These are phyloP conservation scores for Xylota segnis DNA, from an alignment of 2,888 invertebrate species.

Conservation along the genomic window DNA sequence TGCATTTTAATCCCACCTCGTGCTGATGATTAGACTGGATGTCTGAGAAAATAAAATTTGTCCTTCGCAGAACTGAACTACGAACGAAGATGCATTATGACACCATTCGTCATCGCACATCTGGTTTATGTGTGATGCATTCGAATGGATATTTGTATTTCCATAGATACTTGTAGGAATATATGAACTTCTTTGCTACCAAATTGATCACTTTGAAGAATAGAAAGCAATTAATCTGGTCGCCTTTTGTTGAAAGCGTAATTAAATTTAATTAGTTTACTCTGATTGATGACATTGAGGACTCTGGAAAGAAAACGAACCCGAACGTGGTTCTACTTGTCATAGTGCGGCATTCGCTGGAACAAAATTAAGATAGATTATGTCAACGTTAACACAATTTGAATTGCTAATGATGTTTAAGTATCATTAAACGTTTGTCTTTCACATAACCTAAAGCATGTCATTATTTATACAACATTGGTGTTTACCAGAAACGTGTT, in stretches of 20 bases:
- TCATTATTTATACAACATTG: background rate
- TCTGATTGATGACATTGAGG: background rate
- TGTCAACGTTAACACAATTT: background rate
- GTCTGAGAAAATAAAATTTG: background rate
- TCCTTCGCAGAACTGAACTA: background rate
- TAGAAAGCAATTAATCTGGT: background rate
- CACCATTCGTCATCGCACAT: background rate
- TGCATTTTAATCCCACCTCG: background rate
- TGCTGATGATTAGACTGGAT: background rate
- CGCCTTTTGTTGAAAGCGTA: background rate
- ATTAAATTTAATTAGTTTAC: conserved; percentile 12
- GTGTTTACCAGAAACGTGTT: background rate
- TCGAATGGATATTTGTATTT: background rate
- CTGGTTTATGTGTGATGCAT: background rate
- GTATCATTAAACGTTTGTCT: background rate
- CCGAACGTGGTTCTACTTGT: background rate
- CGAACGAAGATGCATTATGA: background rate
- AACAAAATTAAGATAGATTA: conserved; percentile 3
- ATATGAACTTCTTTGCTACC: background rate
- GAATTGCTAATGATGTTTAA: conserved; percentile 7
- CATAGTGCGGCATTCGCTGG: background rate
- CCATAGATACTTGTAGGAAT: background rate
- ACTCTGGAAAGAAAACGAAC: background rate
- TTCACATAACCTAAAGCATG: background rate
- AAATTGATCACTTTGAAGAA: background rate